phyloP scores from a whole-genome alignment of 2,888 invertebrate species.

The Epirrita christyi region DNA sequence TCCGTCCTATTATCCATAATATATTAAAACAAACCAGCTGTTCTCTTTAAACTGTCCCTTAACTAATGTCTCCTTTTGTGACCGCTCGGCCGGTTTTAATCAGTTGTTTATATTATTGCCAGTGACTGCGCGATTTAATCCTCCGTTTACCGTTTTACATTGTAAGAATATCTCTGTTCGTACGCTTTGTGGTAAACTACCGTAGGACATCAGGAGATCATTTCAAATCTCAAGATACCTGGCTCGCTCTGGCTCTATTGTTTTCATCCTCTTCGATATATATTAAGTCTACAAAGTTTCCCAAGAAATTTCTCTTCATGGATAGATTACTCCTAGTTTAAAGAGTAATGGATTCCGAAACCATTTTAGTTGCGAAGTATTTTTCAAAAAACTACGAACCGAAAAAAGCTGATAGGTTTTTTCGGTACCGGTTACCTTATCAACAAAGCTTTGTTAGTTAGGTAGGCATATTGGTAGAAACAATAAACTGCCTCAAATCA shows the following conservation, averaged over 20 bases:
- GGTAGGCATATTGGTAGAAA: no score
- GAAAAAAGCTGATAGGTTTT: no score
- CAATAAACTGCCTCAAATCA: background rate
- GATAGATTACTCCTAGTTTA: background rate
- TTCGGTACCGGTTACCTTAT: no score
- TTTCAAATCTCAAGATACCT: slow-evolving; percentile 25
- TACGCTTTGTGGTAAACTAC: slow-evolving; percentile 22
- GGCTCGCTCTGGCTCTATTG: slow-evolving; percentile 8
- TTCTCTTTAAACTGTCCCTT: slow-evolving; percentile 46
- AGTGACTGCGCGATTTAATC: slow-evolving; percentile 76
- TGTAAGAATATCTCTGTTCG: slow-evolving; percentile 49
- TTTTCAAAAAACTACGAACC: no score
- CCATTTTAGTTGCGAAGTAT: no score
- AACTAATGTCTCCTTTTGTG: slow-evolving; percentile 83
- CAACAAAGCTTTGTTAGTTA: no score
- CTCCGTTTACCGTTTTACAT: slow-evolving; percentile 78
- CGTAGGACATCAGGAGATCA: slow-evolving; percentile 21
- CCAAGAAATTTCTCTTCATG: background rate
- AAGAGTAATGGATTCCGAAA: no score
- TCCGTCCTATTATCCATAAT: no score
- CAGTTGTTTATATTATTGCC: slow-evolving; percentile 83
- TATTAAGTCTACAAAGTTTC: no score
- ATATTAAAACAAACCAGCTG: no score
- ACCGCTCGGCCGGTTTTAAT: slow-evolving; percentile 73
- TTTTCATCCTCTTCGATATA: background rate